Evolutionary conservation across 23 tunicate genomes (phyloP).

Genomic region (Trididemnum nubilum): DNA sequence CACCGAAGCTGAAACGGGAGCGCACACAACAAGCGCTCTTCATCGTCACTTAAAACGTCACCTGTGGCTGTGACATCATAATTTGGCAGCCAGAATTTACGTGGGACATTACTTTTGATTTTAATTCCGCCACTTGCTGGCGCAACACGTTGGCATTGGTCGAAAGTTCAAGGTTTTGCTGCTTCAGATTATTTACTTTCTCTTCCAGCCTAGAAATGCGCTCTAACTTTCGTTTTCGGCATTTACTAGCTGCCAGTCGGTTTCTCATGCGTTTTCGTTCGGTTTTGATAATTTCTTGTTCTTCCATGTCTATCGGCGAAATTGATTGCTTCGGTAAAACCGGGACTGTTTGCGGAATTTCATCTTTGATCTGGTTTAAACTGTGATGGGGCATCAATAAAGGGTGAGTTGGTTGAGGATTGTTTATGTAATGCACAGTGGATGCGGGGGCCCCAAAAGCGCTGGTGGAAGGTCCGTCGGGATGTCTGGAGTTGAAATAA

Average conservation of each 20-base stretch:
- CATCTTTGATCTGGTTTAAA: conserved; percentile 56
- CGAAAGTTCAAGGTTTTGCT: conserved; percentile 80
- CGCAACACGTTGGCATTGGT: conserved; percentile 73
- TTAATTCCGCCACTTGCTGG: conserved; percentile 94
- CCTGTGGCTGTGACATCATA: conserved; percentile 91
- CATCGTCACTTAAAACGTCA: conserved; percentile 45
- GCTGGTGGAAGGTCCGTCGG: conserved; percentile 52
- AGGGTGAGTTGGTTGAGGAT: conserved; percentile 31
- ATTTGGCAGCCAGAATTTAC: conserved; percentile 92
- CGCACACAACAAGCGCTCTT: neutral
- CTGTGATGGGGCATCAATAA: conserved; percentile 5
- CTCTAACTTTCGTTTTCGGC: conserved; percentile 95
- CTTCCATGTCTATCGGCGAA: conserved; percentile 93
- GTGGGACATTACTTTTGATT: conserved; percentile 89
- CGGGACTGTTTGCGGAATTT: conserved; percentile 81
- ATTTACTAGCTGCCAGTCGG: conserved; percentile 97
- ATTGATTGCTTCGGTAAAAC: conserved; percentile 71
- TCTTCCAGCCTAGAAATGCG: conserved; percentile 92
- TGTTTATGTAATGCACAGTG: conserved; percentile 81
- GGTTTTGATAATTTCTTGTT: conserved; percentile 91
- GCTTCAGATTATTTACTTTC: conserved; percentile 80
- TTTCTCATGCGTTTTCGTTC: conserved; percentile 97
- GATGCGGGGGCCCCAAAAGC: conserved; percentile 48
- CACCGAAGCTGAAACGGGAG: neutral
- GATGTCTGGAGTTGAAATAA: conserved; percentile 36